A percentile compares a stretch with the other conserved stretches of the same genome.
phyloP scores from a whole-genome alignment of 1,140 invertebrate genomes.

The Nomia melanderi region DNA sequence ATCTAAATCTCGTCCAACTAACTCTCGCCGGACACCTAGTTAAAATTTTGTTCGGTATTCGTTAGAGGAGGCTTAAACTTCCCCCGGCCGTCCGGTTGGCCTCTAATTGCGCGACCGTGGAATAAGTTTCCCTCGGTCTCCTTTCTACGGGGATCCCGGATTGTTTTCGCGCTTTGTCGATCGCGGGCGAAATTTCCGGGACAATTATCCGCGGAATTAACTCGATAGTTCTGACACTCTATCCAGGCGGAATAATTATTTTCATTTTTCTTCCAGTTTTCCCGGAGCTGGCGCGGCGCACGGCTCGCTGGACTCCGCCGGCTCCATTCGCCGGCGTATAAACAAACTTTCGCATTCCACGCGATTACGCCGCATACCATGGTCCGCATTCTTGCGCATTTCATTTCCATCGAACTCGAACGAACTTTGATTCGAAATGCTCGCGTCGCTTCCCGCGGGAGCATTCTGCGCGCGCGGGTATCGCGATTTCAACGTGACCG shows the following conservation, averaged over 20 bases:
- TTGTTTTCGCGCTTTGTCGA: not conserved
- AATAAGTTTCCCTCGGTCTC: slow-evolving; percentile 21
- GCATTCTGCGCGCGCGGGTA: too few species aligned
- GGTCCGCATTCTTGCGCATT: not conserved
- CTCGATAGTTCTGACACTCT: slow-evolving; percentile 18
- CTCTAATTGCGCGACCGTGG: slow-evolving; percentile 60
- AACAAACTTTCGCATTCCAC: slow-evolving; percentile 12
- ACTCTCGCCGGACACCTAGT: slow-evolving; percentile 53
- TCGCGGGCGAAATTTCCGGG: slow-evolving; percentile 1
- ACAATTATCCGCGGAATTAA: slow-evolving; percentile 37
- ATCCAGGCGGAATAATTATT: slow-evolving; percentile 17
- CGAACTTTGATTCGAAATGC: not conserved
- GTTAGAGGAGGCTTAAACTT: slow-evolving; percentile 72
- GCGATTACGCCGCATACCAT: not conserved
- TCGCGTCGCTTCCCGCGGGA: too few species aligned
- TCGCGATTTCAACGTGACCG: too few species aligned
- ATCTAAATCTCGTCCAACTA: not conserved
- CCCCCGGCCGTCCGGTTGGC: slow-evolving; percentile 45
- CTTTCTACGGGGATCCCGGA: not conserved
- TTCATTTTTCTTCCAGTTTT: too few species aligned
- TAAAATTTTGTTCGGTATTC: slow-evolving; percentile 73
- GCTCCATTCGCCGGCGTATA: not conserved
- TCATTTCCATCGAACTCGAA: not conserved
- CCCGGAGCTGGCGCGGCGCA: not conserved
- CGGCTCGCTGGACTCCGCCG: too few species aligned